Base-by-base conservation (phyloP, 1,140 invertebrate genomes). In the Hyles euphorbiae region DNA sequence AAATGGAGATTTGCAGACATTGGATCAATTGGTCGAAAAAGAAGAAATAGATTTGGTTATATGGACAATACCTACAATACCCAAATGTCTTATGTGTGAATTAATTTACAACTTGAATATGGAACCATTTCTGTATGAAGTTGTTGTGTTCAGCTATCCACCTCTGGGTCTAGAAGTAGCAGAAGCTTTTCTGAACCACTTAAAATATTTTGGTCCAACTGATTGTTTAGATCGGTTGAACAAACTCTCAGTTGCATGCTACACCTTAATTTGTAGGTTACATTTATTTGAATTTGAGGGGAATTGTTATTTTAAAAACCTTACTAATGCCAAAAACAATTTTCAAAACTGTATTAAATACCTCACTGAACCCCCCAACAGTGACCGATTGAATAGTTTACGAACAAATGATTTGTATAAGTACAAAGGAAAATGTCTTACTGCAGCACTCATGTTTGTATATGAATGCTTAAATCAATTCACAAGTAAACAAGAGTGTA, bases 21-120 rank as follows among this genome's bases (percentile, higher is more conserved):
- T 87, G 45, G 63, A 78, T 53, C 64, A 76, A 12, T 63, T 87
- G 60, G 69, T 75, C 22, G 75, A 78, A 51, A 60, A 76, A 6
- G 73, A 80, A 65, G 78, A 65, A 9, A 70, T 88, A 43, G 73
- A 76, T 60, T 67, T 68, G 43, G 58, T 85, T 43, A 78, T 87
- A 46, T 79, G 76, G 76, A 80, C 81, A 40, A 61, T 83, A 50
- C 83, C 86, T 4, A 81, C 72, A 46, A 70, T 88, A 49, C 71
- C 78, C 34, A 73, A 76, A 60, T 81, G 67, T 59, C 61, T 88
- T 3, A 74, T 88, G 72, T 78, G 78, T 70, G 86, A 87, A 71
- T 66, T 88, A 34, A 58, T 86, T 43, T 88, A 81, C 79, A 69
- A 70, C 11, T 63, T 85, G 0, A 45, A 78, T 56, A 81, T 88